Base-by-base conservation (phyloP, 2,113 vertebrate species). In the Reinhardtius hippoglossoides region DNA sequence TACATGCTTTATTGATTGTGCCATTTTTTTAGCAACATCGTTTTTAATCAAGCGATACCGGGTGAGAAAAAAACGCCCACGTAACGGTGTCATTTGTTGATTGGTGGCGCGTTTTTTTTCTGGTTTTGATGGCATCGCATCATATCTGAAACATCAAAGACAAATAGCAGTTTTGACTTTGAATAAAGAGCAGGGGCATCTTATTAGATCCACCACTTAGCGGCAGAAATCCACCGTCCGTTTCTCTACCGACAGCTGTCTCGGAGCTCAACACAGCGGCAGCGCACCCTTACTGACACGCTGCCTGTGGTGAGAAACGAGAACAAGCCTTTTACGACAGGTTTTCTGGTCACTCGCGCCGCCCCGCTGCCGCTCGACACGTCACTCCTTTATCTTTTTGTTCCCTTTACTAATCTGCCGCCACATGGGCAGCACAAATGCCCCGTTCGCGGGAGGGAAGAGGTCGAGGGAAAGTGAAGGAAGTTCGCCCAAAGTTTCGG, bases 231-330 rank as follows among this genome's bases (percentile, higher is more conserved):
- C 35, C 46, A 6, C 46, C 46, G 20, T 9, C 44, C 44, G 16
- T 18, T 73, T 27, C 56, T 70, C 40, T n/a, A 4, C 9, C 50
- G 60, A 70, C 74, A 76, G 71, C 57, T 62, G 64, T 57, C 74
- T 80, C 58, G 0, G 7, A 73, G 67, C 66, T 56, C 82, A 77
- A 62, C 65, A 74, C 61, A 46, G 66, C 69, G 56, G 66, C 67
- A 42, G 63, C 71, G 56, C n/a, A 21, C 72, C 21, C 67, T 67
- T 27, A 23, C 79, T 78, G 42, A 84, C 79, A 64, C 57, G 35
- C 69, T 73, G 80, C 67, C 52, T 50, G 46, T n/a, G 55, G 48
- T 16, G 10, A 80, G 55, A 80, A 40, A 69, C 46, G 46, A 24
- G 50, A 42, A 73, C 55, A 59, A 64, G 10, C 27, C n/a, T 48